These are phyloP conservation scores for Actenoides hombroni DNA, from an alignment of 2,113 vertebrate genomes.

Conservation along the genomic window DNA sequence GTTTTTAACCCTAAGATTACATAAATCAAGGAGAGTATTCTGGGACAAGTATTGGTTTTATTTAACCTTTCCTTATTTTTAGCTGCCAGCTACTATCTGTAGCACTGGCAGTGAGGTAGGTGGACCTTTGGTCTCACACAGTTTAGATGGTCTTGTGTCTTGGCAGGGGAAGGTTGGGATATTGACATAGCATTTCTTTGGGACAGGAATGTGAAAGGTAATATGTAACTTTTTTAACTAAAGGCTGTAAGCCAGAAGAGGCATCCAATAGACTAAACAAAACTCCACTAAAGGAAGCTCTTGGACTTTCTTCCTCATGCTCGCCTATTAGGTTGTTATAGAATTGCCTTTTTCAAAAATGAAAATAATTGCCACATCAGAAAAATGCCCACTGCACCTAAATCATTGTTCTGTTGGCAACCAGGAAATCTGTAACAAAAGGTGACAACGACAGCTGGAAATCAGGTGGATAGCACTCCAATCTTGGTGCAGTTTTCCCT, in stretches of 20 bases:
- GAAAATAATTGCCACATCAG: background rate
- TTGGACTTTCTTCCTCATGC: background rate
- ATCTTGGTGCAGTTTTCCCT: background rate
- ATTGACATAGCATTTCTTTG: background rate
- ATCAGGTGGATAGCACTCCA: accelerated
- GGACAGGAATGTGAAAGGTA: background rate
- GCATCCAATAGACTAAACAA: background rate
- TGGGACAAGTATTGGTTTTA: background rate
- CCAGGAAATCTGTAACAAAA: background rate
- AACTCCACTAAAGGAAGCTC: background rate
- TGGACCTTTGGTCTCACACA: conserved; percentile 12
- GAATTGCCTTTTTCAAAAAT: background rate
- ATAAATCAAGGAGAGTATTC: background rate
- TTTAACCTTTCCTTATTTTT: conserved; percentile 15
- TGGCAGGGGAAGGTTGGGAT: background rate
- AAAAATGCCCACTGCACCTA: background rate
- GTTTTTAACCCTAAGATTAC: background rate
- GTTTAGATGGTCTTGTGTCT: background rate
- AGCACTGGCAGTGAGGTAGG: background rate
- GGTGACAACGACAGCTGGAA: background rate
- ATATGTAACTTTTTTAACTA: conserved; percentile 43
- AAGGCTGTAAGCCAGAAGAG: background rate
- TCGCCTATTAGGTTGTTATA: background rate
- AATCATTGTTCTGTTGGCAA: background rate
- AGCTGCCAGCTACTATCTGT: background rate